phyloP scores from a whole-genome alignment of 2,888 invertebrate species.

The Lasioglossum malachurum region DNA sequence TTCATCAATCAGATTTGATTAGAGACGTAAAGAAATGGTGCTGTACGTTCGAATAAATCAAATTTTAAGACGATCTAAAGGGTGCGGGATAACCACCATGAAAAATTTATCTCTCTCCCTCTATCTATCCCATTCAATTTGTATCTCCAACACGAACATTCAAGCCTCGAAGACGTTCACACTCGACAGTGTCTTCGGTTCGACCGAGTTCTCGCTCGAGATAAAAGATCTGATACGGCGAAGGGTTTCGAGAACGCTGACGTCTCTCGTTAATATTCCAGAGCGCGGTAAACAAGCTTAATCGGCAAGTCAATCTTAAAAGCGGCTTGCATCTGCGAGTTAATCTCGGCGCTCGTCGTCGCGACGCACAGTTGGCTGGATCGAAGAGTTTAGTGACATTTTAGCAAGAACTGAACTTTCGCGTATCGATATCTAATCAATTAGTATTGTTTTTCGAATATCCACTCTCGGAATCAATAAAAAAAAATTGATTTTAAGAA shows the following conservation, averaged over 20 bases:
- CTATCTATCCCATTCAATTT: not conserved
- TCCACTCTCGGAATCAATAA: too few relatives aligned
- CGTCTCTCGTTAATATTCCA: slow-evolving; percentile 32
- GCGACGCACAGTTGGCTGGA: not conserved
- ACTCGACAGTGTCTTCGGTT: not conserved
- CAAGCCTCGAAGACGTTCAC: not conserved
- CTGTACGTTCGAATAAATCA: too few relatives aligned
- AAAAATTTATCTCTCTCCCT: not conserved
- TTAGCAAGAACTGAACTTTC: too few relatives aligned
- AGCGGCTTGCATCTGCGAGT: slow-evolving; percentile 22
- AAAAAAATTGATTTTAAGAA: too few relatives aligned
- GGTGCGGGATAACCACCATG: too few relatives aligned
- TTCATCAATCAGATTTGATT: not conserved
- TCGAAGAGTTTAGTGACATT: too few relatives aligned
- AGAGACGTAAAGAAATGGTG: too few relatives aligned
- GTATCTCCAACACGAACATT: not conserved
- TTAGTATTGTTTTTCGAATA: too few relatives aligned
- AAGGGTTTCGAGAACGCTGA: slow-evolving; percentile 26
- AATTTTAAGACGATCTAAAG: too few relatives aligned
- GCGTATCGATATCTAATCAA: too few relatives aligned
- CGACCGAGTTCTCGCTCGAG: not conserved
- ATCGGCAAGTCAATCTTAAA: slow-evolving; percentile 27
- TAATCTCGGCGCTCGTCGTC: slow-evolving; percentile 6
- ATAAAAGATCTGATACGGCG: slow-evolving; percentile 21
- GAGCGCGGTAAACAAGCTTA: slow-evolving; percentile 27